Conservation (phyloP, 2,113 vertebrate genomes). For the Coracopsis vasa region DNA sequence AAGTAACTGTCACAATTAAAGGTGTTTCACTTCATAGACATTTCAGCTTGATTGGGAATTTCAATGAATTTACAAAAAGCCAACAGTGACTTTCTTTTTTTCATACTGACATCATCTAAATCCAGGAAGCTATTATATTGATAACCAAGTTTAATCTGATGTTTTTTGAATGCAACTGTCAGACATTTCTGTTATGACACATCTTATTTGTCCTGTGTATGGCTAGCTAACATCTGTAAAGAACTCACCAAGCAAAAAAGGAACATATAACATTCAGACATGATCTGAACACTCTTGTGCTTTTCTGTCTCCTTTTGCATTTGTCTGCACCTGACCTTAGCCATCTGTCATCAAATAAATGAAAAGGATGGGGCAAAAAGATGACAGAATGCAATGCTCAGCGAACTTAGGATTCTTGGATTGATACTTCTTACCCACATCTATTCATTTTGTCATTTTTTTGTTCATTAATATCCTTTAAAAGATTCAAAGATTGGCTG, state of each 20-base stretch:
- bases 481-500: background rate
- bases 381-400: rapidly evolving
- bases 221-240: background rate
- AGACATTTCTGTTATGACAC: background rate
- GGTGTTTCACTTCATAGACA: background rate
- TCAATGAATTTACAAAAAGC: background rate
- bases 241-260: background rate
- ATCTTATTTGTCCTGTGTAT: background rate
- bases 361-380: background rate
- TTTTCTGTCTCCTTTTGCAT: background rate
- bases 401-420: background rate
- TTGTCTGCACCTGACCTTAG: background rate
- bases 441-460: background rate
- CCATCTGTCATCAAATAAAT: background rate
- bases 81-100: background rate
- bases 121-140: background rate
- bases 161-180: background rate
- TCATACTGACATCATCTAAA: background rate
- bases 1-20: background rate
- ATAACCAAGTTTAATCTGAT: background rate
- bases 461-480: background rate
- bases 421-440: background rate
- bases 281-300: background rate
- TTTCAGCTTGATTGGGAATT: background rate
- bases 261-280: background rate